phyloP scores from a whole-genome alignment of 2,113 vertebrate species.

The Mellivora capensis region DNA sequence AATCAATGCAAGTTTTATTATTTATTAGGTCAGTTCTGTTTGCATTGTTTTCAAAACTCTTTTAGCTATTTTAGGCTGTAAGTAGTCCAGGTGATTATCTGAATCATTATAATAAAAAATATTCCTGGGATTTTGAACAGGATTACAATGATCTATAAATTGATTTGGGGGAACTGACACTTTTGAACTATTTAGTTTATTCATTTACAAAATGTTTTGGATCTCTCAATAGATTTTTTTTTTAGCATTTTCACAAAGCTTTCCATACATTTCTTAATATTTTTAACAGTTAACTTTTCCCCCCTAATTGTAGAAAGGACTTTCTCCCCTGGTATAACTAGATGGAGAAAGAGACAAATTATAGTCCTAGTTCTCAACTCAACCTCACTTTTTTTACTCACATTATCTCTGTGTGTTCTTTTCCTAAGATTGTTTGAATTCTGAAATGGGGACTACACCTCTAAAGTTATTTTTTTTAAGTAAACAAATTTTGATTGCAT shows the following conservation, averaged over 20 bases:
- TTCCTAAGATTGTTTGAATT: not conserved
- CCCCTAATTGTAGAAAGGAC: not conserved
- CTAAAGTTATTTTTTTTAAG: not conserved
- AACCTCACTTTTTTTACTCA: not conserved
- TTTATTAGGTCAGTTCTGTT: not conserved
- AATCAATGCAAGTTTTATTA: not conserved
- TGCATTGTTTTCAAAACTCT: slow-evolving; percentile 1
- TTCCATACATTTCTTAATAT: not conserved
- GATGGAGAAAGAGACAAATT: not conserved
- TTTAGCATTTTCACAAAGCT: slow-evolving; percentile 10
- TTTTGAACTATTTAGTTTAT: not conserved
- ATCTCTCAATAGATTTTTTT: not conserved
- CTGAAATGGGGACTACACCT: not conserved
- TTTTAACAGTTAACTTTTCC: not conserved
- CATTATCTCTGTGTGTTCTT: not conserved
- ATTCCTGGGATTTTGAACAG: not conserved
- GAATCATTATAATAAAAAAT: not conserved
- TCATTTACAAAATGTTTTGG: not conserved
- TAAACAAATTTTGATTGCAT: not conserved
- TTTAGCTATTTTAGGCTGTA: not conserved
- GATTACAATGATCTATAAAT: not conserved
- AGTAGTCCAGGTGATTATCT: not conserved
- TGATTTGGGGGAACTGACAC: not conserved
- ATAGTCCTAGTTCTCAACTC: not conserved
- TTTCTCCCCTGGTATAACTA: not conserved